phyloP scores from a whole-genome alignment of 2,113 vertebrate species.

The Drymodes brunneopygia region DNA sequence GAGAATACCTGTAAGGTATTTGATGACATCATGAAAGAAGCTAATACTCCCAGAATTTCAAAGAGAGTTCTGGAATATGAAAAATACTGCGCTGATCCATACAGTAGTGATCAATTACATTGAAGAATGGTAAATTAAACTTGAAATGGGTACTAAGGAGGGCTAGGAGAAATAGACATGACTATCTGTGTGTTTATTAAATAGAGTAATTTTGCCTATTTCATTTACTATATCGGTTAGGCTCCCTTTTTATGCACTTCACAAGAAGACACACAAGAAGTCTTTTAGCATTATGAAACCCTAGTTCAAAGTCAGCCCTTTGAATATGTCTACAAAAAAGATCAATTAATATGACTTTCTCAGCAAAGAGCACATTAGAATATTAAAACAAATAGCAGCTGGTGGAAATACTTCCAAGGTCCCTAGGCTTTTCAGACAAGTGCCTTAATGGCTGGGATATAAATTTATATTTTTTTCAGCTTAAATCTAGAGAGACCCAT shows the following conservation, averaged over 20 bases:
- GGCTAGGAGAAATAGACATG: neutral
- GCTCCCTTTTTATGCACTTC: neutral
- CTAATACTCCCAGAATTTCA: neutral
- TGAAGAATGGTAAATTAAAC: neutral
- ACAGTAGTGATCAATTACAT: neutral
- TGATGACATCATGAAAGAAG: neutral
- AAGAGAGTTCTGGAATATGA: neutral
- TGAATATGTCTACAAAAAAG: neutral
- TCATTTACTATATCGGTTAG: neutral
- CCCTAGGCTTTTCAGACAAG: neutral
- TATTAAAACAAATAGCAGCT: conserved; percentile 13
- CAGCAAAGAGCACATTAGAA: neutral
- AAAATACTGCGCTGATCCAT: neutral
- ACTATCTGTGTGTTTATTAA: neutral
- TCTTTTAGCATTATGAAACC: neutral
- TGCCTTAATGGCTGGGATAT: neutral
- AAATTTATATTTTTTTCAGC: neutral
- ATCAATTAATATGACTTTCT: neutral
- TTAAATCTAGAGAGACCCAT: neutral
- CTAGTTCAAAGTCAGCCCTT: neutral
- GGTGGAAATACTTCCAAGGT: neutral
- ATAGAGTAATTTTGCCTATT: neutral
- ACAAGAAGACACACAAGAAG: neutral
- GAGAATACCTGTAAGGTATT: neutral
- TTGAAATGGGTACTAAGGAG: neutral